Base-by-base conservation (phyloP, 2,113 vertebrate species). In the Willisornis vidua region DNA sequence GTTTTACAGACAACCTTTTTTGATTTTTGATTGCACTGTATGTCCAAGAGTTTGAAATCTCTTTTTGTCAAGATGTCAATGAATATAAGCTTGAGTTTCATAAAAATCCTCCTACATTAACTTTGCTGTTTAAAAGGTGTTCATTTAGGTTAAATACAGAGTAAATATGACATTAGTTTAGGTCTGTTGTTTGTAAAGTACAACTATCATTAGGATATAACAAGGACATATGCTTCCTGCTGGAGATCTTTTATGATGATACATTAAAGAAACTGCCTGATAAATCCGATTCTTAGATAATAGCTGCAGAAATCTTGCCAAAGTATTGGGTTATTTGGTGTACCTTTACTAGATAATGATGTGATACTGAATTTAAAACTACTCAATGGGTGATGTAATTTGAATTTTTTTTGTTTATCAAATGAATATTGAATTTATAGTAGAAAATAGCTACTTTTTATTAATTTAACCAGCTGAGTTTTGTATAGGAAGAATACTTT, bases 131-230 rank as follows among this genome's bases (percentile, higher is more conserved):
- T 57, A 78, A 91, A 86, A 78, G 10, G 2, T 61, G 49, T 66
- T 46, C 39, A 14, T 46, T 87, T 82, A 51, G 71, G 39, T 52
- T 41, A 94, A 93, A 93, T 55, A 2, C 31, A 28, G 18, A 59
- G 9, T 63, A 83, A 51, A 90, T 35, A 3, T 90, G 75, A 71
- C 68, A 77, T 59, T 90, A 84, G 79, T 96, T 92, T 81, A 93
- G 79, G 68, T 74, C 41, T 87, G 35, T 76, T 94, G 49, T 77
- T 88, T 85, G 84, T 94, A 83, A 94, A 85, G 59, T 43, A 73
- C 91, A 96, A 58, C 18, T 82, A 52, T 95, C 55, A 67, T 83
- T 86, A 88, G 35, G 61, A 46, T 90, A 61, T 8, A 80, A 51
- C 31, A 84, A 95, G 72, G 63, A 84, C 0, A 1, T 33, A 33